phyloP scores from a whole-genome alignment of 1,140 invertebrate species.

The Popillia japonica region DNA sequence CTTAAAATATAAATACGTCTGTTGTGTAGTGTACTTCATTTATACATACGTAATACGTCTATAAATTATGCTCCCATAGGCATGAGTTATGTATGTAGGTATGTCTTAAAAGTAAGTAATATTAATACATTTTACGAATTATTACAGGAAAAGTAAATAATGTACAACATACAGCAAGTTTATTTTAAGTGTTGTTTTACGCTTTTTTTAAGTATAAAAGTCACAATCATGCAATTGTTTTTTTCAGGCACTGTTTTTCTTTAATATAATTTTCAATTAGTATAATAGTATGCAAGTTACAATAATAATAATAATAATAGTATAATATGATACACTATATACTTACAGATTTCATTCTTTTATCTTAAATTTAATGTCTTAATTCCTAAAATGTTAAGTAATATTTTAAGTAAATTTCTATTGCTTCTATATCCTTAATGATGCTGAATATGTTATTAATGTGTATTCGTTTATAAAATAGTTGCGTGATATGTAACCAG shows the following conservation, averaged over 20 bases:
- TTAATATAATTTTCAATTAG: neutral
- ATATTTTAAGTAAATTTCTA: neutral
- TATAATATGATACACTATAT: neutral
- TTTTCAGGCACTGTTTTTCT: conserved; percentile 11
- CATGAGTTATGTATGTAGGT: no score
- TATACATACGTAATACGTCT: no score
- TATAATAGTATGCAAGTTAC: conserved; percentile 7
- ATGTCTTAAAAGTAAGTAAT: neutral
- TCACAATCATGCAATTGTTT: conserved; percentile 27
- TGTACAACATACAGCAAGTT: conserved; percentile 6
- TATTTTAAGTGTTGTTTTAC: neutral
- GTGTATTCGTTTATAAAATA: neutral
- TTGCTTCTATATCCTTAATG: conserved; percentile 38
- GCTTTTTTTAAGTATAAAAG: conserved; percentile 23
- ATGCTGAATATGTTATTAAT: conserved; percentile 37
- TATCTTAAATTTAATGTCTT: neutral
- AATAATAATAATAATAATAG: no score
- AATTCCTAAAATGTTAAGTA: neutral
- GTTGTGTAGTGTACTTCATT: no score
- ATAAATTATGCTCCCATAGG: no score
- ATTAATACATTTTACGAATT: neutral
- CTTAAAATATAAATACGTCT: no score
- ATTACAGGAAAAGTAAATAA: conserved; percentile 8
- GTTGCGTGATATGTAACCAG: neutral
- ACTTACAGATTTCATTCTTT: neutral